These are phyloP conservation scores for Tychaedon coryphoeus DNA, from an alignment of 2,113 vertebrate species.

Conservation along the genomic window DNA sequence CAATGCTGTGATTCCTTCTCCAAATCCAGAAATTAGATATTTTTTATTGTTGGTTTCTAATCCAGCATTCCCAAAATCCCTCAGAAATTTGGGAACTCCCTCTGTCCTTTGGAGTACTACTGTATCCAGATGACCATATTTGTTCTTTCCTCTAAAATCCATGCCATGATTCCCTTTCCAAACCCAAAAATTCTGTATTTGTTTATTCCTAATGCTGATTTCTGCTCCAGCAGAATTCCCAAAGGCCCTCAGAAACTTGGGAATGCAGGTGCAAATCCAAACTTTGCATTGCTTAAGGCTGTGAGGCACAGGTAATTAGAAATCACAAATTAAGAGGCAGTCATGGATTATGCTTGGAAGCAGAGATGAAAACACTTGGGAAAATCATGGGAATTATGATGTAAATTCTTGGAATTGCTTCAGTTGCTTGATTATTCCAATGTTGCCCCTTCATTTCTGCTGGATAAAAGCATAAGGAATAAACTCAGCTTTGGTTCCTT, in stretches of 20 bases:
- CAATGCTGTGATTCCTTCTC: neutral
- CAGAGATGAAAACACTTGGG: neutral
- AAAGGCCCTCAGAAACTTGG: neutral
- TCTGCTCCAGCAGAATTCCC: neutral
- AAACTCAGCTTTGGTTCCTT: neutral
- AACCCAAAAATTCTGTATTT: neutral
- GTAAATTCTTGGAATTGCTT: neutral
- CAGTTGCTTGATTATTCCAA: neutral
- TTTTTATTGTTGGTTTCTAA: neutral
- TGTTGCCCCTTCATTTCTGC: neutral
- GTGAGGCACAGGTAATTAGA: neutral
- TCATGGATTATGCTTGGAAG: neutral
- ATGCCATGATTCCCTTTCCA: neutral
- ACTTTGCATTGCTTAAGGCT: neutral
- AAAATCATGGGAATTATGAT: neutral
- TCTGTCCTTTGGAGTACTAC: neutral
- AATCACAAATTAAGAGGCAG: neutral
- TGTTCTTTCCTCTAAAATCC: neutral
- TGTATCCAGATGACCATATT: neutral
- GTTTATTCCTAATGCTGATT: neutral
- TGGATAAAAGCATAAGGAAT: neutral
- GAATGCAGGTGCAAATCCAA: neutral
- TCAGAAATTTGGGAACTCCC: neutral
- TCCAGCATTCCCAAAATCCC: neutral
- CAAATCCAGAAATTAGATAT: neutral